Base-by-base conservation (phyloP, 2,113 vertebrate species). In the Bungarus multicinctus region DNA sequence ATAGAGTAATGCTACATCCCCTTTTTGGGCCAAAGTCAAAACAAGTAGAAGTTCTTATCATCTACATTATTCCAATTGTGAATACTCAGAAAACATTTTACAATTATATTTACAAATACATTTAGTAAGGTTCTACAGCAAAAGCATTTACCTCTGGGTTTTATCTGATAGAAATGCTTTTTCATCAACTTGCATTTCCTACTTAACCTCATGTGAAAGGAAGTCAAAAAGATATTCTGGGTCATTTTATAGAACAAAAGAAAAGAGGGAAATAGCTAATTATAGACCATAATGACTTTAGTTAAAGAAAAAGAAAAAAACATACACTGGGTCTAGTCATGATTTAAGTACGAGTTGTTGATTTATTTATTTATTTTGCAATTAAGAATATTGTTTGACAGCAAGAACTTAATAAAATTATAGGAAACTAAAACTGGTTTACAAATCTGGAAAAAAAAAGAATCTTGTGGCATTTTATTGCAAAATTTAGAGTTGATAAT, bases 251-350 rank as follows among this genome's bases (percentile, higher is more conserved):
- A 89, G 92, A 94, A 92, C 45, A 89, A 93, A 95, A 22, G 34
- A 3, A 94, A 89, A 96, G 14, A 30, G 57, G 53, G 90, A 96
- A 95, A 86, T 43, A 89, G 92, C 90, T 97, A 95, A 96, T 96
- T 96, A 89, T 94, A 96, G 93, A 12, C 47, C 93, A 88, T 11
- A 55, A 7, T 74, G 74, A 52, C 94, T 95, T 94, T 74, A 94
- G 92, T 3, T 3, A 27, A 27, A 27, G 3, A 27, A 58, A 25
- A 25, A 58, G 1, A 52, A 57, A 43, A 47, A 96, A 94, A 94
- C 95, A 96, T 85, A n/a, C 54, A 85, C 52, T 91, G 89, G 90
- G 93, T 89, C 22, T 88, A 10, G 58, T 57, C 25, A 91, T 85
- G 47, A 89, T 91, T 12, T 47, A 95, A 90, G 91, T 0, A 94